These are phyloP conservation scores for Leucophenga maculata DNA, from an alignment of 2,888 invertebrate species.

Conservation along the genomic window DNA sequence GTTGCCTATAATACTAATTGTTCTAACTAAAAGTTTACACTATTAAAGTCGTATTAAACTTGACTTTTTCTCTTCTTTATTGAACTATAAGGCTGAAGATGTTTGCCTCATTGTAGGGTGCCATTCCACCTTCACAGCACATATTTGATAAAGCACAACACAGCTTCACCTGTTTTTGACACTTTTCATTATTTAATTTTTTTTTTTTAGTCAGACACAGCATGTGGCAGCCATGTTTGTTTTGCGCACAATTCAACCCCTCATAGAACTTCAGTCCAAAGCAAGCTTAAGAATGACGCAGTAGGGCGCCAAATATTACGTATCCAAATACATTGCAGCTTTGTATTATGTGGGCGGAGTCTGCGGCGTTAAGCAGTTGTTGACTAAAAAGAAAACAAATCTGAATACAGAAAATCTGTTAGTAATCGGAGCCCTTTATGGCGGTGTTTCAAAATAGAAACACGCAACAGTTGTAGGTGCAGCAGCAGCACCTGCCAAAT, in stretches of 20 bases:
- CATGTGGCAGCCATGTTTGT: slow-evolving; percentile 55
- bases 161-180: slow-evolving; percentile 64
- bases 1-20: too few species aligned
- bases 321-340: not conserved
- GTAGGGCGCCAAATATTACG: slow-evolving; percentile 16
- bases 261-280: not conserved
- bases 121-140: too few species aligned
- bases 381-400: not conserved
- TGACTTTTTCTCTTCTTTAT: too few species aligned
- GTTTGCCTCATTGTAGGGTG: too few species aligned
- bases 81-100: too few species aligned
- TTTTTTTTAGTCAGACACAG: slow-evolving; percentile 36
- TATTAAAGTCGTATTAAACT: too few species aligned
- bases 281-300: not conserved
- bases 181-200: slow-evolving; percentile 49
- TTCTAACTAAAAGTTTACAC: too few species aligned
- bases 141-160: slow-evolving; percentile 6
- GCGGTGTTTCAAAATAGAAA: slow-evolving; percentile 32
- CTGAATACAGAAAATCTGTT: slow-evolving; percentile 42
- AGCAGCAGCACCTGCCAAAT: slow-evolving; percentile 5
- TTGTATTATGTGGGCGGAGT: slow-evolving; percentile 10
- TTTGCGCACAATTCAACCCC: slow-evolving; percentile 1
- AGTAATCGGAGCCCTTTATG: slow-evolving; percentile 51
- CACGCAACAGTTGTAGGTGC: not conserved
- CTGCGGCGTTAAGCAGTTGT: not conserved